Percentiles rank a stretch among this genome's conserved stretches.
Conservation (phyloP, 2,888 invertebrate genomes). For the Cyrtodaria siliqua region DNA sequence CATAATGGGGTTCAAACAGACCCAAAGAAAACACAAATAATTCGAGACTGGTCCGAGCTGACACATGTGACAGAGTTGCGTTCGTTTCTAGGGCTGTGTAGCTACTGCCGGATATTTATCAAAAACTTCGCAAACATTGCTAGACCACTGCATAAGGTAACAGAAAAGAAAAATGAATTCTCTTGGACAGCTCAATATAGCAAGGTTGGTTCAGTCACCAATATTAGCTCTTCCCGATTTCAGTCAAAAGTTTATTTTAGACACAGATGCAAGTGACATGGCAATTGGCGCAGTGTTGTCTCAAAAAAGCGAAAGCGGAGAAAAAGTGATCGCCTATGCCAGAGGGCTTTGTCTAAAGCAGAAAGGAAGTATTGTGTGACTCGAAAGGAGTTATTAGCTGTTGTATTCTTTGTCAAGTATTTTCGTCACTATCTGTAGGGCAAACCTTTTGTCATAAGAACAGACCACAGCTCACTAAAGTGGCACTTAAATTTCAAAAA, state of each 20-base stretch:
- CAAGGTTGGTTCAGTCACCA: conserved; percentile 18
- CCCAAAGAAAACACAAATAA: conserved; percentile 27
- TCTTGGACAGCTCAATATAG: conserved; percentile 34
- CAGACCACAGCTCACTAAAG: conserved; percentile 48
- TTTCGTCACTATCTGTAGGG: conserved; percentile 58
- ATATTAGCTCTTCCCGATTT: conserved; percentile 39
- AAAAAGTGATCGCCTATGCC: conserved; percentile 48
- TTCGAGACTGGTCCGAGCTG: conserved; percentile 36
- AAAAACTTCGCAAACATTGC: conserved; percentile 36
- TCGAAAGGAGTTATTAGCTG: conserved; percentile 37
- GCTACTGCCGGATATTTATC: conserved; percentile 43
- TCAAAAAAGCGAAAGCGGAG: conserved; percentile 25
- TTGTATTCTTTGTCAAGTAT: conserved; percentile 47
- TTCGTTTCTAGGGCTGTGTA: conserved; percentile 53
- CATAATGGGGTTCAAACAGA: conserved; percentile 38
- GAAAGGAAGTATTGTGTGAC: conserved; percentile 34
- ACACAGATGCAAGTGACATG: conserved; percentile 31
- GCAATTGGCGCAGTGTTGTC: conserved; percentile 30
- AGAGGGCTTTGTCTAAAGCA: conserved; percentile 35
- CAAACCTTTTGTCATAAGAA: conserved; percentile 37
- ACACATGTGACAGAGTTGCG: conserved; percentile 32
- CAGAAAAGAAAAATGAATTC: conserved; percentile 16
- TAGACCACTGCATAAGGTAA: conserved; percentile 36
- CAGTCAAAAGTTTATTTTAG: conserved; percentile 38
- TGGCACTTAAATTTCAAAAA: conserved; percentile 30